Base-by-base conservation (phyloP, 2,113 vertebrate genomes). In the Rhinopomastus cyanomelas region DNA sequence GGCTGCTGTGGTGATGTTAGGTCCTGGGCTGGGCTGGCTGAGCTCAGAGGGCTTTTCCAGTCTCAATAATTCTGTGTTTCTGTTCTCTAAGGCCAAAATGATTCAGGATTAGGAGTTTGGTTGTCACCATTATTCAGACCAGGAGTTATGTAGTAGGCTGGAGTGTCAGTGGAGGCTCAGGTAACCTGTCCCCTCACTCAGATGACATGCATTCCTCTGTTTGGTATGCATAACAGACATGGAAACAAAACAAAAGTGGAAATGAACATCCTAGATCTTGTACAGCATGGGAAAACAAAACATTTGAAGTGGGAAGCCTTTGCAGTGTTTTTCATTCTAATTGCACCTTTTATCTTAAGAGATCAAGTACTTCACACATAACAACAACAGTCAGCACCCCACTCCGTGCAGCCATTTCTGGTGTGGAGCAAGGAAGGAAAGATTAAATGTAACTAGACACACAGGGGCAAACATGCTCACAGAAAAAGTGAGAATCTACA, bases 221-320 rank as follows among this genome's bases (percentile, higher is more conserved):
- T 85, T 53, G 44, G 46, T 52, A 56, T 34, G 77, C 11, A 80
- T 36, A 76, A 44, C 69, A 81, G 57, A 93, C 76, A n/a, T 65
- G 74, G 92, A 95, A 96, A 80, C 11, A 73, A 89, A 89, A 87
- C 69, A 82, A 92, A 95, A 91, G 91, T 90, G 87, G 81, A 94
- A 92, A 93, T 84, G 11, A 91, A 71, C 44, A 76, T 85, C 68
- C n/a, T 30, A 85, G 68, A 48, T 91, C 73, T 92, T 92, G 88
- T 84, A 80, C 27, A 81, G 72, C 36, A 44, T 94, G 95, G 73
- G 79, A 78, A 92, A 87, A n/a, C 10, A 72, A 87, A 95, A 81
- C 26, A 72, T 80, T 79, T 88, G 25, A 95, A 95, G 61, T 72
- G 52, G 85, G 62, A 91, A 81, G 75, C 39, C 88, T 92, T 84